A percentile compares a stretch with the other conserved stretches of the same genome.
These are phyloP conservation scores for Limnodromus scolopaceus DNA, from an alignment of 2,797 vertebrate genomes.

Conservation along the genomic window DNA sequence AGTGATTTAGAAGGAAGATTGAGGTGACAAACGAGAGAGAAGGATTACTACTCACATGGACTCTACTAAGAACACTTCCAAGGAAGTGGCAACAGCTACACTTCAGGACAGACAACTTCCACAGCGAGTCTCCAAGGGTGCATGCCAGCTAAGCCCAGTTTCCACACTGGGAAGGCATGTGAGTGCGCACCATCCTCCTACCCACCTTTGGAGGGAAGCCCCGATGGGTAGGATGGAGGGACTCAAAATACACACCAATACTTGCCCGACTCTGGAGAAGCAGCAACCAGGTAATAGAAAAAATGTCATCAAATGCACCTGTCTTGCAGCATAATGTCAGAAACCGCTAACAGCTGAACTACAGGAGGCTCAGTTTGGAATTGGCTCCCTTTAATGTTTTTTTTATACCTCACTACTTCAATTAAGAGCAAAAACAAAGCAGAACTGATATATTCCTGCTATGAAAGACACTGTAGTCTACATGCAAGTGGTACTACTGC, in stretches of 20 bases:
- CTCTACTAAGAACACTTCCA: not conserved
- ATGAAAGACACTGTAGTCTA: not conserved
- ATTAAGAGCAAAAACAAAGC: not conserved
- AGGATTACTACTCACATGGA: not conserved
- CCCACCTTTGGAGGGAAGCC: not conserved
- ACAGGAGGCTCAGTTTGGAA: not conserved
- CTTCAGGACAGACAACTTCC: not conserved
- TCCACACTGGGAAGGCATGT: not conserved
- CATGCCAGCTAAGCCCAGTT: not conserved
- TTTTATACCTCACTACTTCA: not conserved
- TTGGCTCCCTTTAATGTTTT: not conserved
- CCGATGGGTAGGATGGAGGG: not conserved
- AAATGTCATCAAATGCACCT: not conserved
- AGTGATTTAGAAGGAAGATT: not conserved
- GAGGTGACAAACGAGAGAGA: not conserved
- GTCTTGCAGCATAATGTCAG: not conserved
- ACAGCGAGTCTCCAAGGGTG: not conserved
- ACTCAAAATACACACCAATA: accelerated
- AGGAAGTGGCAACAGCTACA: not conserved
- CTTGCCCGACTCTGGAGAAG: not conserved
- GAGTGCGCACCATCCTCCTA: not conserved
- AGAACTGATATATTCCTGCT: not conserved
- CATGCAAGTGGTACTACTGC: not conserved
- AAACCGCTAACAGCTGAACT: not conserved
- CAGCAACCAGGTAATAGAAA: not conserved